Base-by-base conservation (phyloP, 2,113 vertebrate species). In the Verasper variegatus region DNA sequence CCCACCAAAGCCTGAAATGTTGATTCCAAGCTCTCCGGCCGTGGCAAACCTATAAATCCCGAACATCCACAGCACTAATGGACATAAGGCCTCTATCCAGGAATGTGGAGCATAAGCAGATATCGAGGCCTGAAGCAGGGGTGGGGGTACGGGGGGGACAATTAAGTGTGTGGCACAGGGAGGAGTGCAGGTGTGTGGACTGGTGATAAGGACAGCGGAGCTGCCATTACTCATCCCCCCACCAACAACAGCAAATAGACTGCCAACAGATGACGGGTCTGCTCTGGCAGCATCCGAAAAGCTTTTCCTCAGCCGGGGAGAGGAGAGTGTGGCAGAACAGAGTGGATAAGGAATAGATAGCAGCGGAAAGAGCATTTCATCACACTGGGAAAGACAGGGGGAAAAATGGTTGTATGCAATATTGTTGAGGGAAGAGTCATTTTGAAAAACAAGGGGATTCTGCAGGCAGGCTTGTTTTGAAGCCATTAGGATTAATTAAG, bases 101-200 rank as follows among this genome's bases (percentile, higher is more conserved):
- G 80, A 93, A 95, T 91, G 94, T 91, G 84, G 88, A 93, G 91
- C 83, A 87, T 86, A 94, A 91, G 92, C 91, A 95, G 93, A 96
- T 93, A 93, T 89, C 88, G 75, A 94, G 94, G 74, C 78, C 79
- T 76, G 71, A 79, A 75, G 78, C 65, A 83, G 64, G 70, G 78
- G 77, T 37, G 80, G 76, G 49, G 75, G 81, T 42, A 42, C 3
- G 2, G 51, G 67, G 72, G 80, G 68, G 86, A n/a, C 91, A 97
- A 96, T 97, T 95, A 96, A 94, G 91, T 84, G 71, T 81, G 82
- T 84, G 81, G 88, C 74, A 89, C 92, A 93, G 89, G 88, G 71
- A 91, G 94, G 93, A 93, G 92, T 86, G 93, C 92, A 94, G 93
- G 91, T 93, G 91, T 95, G 93, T 83, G 94, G 93, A 94, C 92